These are phyloP conservation scores for Lepus timidus DNA, from an alignment of 2,113 vertebrate genomes.

Conservation along the genomic window DNA sequence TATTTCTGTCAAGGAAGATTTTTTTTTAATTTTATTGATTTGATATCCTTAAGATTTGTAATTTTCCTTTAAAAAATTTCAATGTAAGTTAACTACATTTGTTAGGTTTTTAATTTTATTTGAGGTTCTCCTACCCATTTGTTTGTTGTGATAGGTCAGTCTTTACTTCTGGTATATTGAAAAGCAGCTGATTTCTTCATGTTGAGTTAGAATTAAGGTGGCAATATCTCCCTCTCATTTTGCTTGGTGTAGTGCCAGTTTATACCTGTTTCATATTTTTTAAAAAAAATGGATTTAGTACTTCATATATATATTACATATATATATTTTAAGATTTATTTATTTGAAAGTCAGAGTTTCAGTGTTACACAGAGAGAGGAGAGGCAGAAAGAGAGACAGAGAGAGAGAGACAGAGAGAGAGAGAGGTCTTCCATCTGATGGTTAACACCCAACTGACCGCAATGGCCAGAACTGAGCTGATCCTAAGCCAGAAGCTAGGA, in stretches of 20 bases:
- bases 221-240: neutral
- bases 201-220: neutral
- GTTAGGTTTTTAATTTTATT: neutral
- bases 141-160: neutral
- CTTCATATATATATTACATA: too few relatives aligned
- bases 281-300: too few relatives aligned
- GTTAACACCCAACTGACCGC: too few relatives aligned
- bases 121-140: neutral
- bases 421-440: too few relatives aligned
- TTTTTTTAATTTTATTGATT: neutral
- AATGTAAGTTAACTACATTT: neutral
- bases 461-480: too few relatives aligned
- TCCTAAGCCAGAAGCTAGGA: too few relatives aligned
- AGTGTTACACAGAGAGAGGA: too few relatives aligned
- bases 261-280: too few relatives aligned
- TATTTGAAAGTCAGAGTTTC: too few relatives aligned
- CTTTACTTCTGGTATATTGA: neutral
- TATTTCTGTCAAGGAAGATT: neutral
- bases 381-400: too few relatives aligned
- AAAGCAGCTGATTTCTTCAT: neutral
- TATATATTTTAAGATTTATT: too few relatives aligned
- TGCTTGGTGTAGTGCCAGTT: neutral
- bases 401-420: too few relatives aligned
- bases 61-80: neutral
- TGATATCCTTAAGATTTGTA: neutral